A percentile compares a stretch with the other conserved stretches of the same genome.
phyloP scores from a whole-genome alignment of 2,888 invertebrate species.

The Tiliacea citrago region DNA sequence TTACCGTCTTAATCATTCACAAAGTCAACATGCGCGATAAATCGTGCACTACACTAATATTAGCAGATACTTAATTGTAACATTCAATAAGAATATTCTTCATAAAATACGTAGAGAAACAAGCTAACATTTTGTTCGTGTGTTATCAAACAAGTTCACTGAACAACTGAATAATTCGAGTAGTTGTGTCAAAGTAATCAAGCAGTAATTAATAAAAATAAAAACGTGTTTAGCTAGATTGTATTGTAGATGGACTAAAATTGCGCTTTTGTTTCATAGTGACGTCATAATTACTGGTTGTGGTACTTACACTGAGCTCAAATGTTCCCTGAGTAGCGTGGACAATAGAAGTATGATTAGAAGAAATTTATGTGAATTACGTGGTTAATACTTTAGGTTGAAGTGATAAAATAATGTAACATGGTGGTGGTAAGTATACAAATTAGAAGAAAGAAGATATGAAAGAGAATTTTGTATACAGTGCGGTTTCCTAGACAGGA shows the following conservation, averaged over 20 bases:
- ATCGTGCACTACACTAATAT: slow-evolving; percentile 3
- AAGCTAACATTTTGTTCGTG: slow-evolving; percentile 43
- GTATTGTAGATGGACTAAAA: slow-evolving; percentile 27
- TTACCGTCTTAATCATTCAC: neutral
- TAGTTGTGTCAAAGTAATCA: slow-evolving; percentile 41
- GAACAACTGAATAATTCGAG: slow-evolving; percentile 29
- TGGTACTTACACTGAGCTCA: slow-evolving; percentile 97
- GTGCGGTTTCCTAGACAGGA: neutral
- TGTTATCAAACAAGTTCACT: slow-evolving; percentile 23
- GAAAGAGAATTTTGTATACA: neutral
- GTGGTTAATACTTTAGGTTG: neutral
- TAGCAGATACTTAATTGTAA: slow-evolving; percentile 51
- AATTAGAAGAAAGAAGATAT: neutral
- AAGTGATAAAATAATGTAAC: neutral
- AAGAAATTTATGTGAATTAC: neutral
- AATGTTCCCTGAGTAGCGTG: slow-evolving; percentile 94
- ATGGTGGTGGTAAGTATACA: neutral
- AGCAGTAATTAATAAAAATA: slow-evolving; percentile 49
- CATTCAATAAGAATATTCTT: slow-evolving; percentile 45
- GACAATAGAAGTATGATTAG: slow-evolving; percentile 67
- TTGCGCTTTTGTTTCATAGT: slow-evolving; percentile 7
- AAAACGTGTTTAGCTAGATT: slow-evolving; percentile 57
- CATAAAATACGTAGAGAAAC: slow-evolving; percentile 38
- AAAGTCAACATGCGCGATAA: slow-evolving; percentile 10
- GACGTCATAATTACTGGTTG: slow-evolving; percentile 55